A percentile compares a stretch with the other conserved stretches of the same genome.
Conservation (phyloP, 92 coral and sea anemone species). For the Nematostella vectensis region DNA sequence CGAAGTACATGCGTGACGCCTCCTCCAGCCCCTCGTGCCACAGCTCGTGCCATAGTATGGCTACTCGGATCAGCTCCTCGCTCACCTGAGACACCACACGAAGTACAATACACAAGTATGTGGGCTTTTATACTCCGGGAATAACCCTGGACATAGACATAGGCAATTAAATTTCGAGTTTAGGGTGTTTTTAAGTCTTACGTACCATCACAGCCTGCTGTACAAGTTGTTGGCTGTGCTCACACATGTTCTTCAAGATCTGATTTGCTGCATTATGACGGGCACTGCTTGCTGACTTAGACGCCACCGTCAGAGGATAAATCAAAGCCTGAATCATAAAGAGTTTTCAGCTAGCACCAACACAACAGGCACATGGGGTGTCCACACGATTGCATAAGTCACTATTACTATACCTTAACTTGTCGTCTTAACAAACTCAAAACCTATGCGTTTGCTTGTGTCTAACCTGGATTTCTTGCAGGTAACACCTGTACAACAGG, state of each 20-base stretch:
- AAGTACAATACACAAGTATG: neutral
- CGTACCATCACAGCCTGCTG: conserved; percentile 96
- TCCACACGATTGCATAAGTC: too few relatives aligned
- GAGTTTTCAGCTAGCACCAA: too few relatives aligned
- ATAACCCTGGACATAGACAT: too few relatives aligned
- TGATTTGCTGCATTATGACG: conserved; percentile 94
- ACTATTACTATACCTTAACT: too few relatives aligned
- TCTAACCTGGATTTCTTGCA: too few relatives aligned
- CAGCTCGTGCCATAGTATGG: conserved; percentile 97
- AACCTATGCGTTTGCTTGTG: too few relatives aligned
- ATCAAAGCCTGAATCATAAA: conserved; percentile 92
- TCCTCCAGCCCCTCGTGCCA: conserved; percentile 99
- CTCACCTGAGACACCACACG: conserved; percentile 44
- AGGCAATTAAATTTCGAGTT: too few relatives aligned
- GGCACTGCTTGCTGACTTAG: conserved; percentile 97
- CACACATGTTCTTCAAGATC: conserved; percentile 99
- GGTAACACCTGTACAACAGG: too few relatives aligned
- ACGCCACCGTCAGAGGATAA: conserved; percentile 95
- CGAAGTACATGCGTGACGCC: conserved; percentile 92
- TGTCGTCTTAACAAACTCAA: too few relatives aligned
- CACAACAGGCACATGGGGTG: too few relatives aligned
- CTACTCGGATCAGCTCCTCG: conserved; percentile 95
- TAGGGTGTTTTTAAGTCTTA: too few relatives aligned
- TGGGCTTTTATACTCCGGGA: too few relatives aligned
- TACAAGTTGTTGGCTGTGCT: conserved; percentile 92